Base-by-base conservation (phyloP, 2,888 invertebrate species). In the Torymus auratus region DNA sequence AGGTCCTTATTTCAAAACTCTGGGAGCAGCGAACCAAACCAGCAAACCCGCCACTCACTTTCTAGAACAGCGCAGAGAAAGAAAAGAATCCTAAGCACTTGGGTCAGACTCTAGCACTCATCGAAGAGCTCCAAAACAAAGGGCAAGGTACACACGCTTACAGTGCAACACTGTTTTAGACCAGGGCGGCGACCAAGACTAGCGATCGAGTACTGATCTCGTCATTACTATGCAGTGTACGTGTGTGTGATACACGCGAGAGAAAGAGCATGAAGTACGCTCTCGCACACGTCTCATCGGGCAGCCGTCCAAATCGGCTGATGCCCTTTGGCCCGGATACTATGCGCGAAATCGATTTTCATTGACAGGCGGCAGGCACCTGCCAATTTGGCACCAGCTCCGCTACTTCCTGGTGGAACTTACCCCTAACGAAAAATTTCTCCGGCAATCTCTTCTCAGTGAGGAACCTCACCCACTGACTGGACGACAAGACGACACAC, bases 291-390 rank as follows among this genome's bases (percentile, higher is more conserved):
- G 7, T 41, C 41, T 7, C 41, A 7, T 11, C 76, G 87, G 88
- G 88, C 89, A 86, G 83, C 69, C 84, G 83, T 89, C 88, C 88
- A 88, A 89, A 83, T 84, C 85, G 89, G 87, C 87, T 87, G 87
- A 89, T 89, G 88, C 87, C 87, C 89, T 87, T 86, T 88, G 87
- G 86, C 88, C 89, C 85, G 87, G 82, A 88, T 88, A 86, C 86
- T 82, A 82, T 85, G 85, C 58, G 14, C 64, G 50, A 69, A 69
- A 88, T 88, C 85, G 87, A 88, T 90, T 90, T 89, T 89, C 89
- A 89, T 90, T 90, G 88, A 89, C 88, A 87, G 88, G 75, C 86
- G 65, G 14, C 58, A n/a, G 14, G 61, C 67, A 55, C 64, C 64
- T 65, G 80, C 80, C 75, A 80, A 75, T 62, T 67, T 76, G 74